Base-by-base conservation (phyloP, 2,113 vertebrate genomes). In the Tyrannus savana region DNA sequence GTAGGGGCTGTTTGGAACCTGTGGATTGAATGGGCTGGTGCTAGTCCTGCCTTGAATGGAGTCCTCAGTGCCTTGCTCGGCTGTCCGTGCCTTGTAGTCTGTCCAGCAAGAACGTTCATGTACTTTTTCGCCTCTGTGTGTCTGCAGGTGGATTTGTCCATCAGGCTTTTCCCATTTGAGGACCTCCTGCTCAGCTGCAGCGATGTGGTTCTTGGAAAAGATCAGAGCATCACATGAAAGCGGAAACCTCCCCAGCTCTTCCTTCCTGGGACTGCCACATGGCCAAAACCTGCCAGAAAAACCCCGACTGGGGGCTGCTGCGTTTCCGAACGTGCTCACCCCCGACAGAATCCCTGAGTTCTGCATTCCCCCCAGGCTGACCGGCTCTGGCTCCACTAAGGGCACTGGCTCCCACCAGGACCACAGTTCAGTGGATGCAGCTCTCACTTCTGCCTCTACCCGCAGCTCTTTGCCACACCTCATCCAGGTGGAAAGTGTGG, bases 401-500 rank as follows among this genome's bases (percentile, higher is more conserved):
- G 81, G 73, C 9, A 33, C 33, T 19, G 39, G 73, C 23, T 86
- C 75, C 25, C 30, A 56, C 76, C 96, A 97, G 47, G 85, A 96
- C 60, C 50, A 35, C 35, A 62, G 69, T 71, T 95, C 2, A 59
- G 90, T 15, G 94, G 96, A 84, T 47, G 71, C 1, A 77, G 87
- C 47, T 69, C n/a, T 95, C 42, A 73, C 63, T 81, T 64, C 52
- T 14, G 72, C 62, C 14, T 18, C 10, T 19, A 28, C 62, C 21
- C 22, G 22, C 15, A 31, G 75, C 28, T 62, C 28, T 63, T 90
- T 67, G 52, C 94, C 97, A 1, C 98, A 98, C 59, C 98, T 99
- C 30, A 99, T 99, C 89, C 99, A 99, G 89, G 98, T 99, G 86
- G 99, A 99, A 92, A 98, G 98, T 24, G 98, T 98, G 75, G 98